Percentiles rank a stretch among this genome's conserved stretches.
phyloP scores from a whole-genome alignment of 2,888 invertebrate genomes.

The Eristalis pertinax region DNA sequence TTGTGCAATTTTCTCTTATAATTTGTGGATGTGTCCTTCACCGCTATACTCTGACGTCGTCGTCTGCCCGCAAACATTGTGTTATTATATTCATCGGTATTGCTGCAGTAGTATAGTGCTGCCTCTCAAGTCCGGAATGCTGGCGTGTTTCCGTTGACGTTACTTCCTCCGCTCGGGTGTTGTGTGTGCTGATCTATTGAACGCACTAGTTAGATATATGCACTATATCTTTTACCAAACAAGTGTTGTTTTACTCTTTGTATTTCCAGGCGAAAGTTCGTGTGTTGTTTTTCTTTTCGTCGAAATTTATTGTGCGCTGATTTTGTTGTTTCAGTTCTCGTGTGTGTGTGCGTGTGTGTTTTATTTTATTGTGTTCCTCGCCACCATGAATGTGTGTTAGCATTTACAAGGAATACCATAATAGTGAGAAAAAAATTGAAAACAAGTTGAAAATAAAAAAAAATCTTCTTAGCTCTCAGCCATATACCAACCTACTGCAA shows the following conservation, averaged over 20 bases:
- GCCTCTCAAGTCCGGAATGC: conserved; percentile 16
- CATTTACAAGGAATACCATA: conserved; percentile 58
- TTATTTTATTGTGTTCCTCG: conserved; percentile 40
- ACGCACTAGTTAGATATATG: conserved; percentile 60
- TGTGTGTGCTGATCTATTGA: conserved; percentile 57
- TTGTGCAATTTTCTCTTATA: conserved; percentile 46
- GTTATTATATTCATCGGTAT: conserved; percentile 68
- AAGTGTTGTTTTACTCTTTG: conserved; percentile 48
- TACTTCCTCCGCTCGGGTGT: conserved; percentile 42
- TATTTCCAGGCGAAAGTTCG: conserved; percentile 56
- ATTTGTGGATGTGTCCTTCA: conserved; percentile 65
- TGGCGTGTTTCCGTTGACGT: conserved; percentile 66
- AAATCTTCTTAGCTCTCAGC: conserved; percentile 53
- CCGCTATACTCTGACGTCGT: conserved; percentile 63
- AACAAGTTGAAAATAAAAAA: conserved; percentile 52
- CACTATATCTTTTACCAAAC: conserved; percentile 42
- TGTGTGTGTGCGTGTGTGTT: conserved; percentile 23
- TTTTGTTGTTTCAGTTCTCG: conserved; percentile 41
- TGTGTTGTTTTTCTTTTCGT: conserved; percentile 32
- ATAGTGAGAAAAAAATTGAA: conserved; percentile 32
- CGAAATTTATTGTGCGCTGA: conserved; percentile 61
- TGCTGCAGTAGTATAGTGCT: conserved; percentile 14
- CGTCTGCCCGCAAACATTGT: conserved; percentile 60
- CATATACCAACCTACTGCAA: conserved; percentile 46
- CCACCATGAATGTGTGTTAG: conserved; percentile 54